phyloP scores from a whole-genome alignment of 1,140 invertebrate genomes.

The Drosophila quadrilineata region DNA sequence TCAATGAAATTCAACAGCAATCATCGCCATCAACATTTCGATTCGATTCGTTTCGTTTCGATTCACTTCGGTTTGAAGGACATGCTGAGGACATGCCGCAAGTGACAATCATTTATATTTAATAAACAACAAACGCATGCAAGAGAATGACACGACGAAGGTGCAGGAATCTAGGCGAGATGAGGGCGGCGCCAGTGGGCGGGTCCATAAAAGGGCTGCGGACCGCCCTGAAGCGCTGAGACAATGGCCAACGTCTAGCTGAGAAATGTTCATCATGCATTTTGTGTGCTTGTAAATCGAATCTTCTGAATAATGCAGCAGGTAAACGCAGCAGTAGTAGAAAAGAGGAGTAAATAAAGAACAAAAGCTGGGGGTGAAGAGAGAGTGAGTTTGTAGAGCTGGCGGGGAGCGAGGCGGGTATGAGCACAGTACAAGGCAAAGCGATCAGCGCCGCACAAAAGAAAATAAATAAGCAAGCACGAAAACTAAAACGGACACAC shows the following conservation, averaged over 20 bases:
- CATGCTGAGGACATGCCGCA: slow-evolving; percentile 57
- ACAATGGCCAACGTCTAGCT: slow-evolving; percentile 62
- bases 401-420: not conserved
- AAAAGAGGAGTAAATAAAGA: not conserved
- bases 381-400: too few relatives aligned
- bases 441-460: slow-evolving; percentile 42
- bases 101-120: slow-evolving; percentile 79
- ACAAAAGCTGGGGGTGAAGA: not conserved
- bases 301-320: slow-evolving; percentile 75
- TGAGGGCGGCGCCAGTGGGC: slow-evolving; percentile 11
- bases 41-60: slow-evolving; percentile 37
- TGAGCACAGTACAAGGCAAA: too few relatives aligned
- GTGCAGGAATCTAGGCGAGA: too few relatives aligned
- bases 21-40: slow-evolving; percentile 68
- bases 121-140: slow-evolving; percentile 75
- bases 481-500: slow-evolving; percentile 43
- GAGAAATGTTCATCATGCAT: slow-evolving; percentile 74
- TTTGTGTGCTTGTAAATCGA: slow-evolving; percentile 66
- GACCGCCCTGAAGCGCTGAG: too few relatives aligned
- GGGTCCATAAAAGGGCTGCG: too few relatives aligned
- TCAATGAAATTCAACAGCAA: slow-evolving; percentile 68
- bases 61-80: slow-evolving; percentile 10
- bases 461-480: slow-evolving; percentile 73
- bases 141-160: slow-evolving; percentile 15
- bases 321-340: slow-evolving; percentile 37